Base-by-base conservation (phyloP, 2,888 invertebrate species). In the Nemotelus nigrinus region DNA sequence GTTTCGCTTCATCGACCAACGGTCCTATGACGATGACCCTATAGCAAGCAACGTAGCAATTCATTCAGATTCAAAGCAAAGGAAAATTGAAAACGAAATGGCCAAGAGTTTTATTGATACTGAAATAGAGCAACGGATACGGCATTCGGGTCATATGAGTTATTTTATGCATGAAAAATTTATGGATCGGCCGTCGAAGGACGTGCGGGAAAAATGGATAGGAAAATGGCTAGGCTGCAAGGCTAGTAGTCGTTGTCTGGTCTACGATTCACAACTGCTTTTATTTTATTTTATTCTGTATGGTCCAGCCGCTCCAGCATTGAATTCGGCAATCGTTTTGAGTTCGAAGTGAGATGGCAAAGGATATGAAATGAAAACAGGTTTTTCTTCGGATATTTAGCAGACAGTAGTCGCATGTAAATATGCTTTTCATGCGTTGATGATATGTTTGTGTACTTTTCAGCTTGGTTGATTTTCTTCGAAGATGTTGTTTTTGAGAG, bases 111-210 rank as follows among this genome's bases (percentile, higher is more conserved):
- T 74, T 74, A 48, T 74, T 74, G 63, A 63, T 50, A 39, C 39
- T 63, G 7, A 48, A 60, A 63, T 63, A 41, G 74, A 74, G 39
- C 60, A 41, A 47, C 58, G 72, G 47, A 60, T 58, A 60, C 48
- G 47, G 63, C 60, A 74, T 74, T 60, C 60, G 74, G 74, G 74
- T 74, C 74, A 74, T 74, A 74, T 74, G 60, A 74, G 74, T 74
- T 74, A 74, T 74, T 74, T 74, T 74, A 74, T 74, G 74, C 74
- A 58, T 74, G 74, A 63, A 74, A 74, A 74, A 74, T 74, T 74
- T 74, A 74, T 74, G 60, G 60, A 63, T 41, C 60, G 25, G 45
- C 45, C 48, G 47, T 55, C 3, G 45, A 64, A 41, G 41, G 39
- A 44, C 10, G 10, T 41, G 63, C 10, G 60, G 39, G 41, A 41